These are phyloP conservation scores for Nesogale talazaci DNA, from an alignment of 2,113 vertebrate species.

Conservation along the genomic window DNA sequence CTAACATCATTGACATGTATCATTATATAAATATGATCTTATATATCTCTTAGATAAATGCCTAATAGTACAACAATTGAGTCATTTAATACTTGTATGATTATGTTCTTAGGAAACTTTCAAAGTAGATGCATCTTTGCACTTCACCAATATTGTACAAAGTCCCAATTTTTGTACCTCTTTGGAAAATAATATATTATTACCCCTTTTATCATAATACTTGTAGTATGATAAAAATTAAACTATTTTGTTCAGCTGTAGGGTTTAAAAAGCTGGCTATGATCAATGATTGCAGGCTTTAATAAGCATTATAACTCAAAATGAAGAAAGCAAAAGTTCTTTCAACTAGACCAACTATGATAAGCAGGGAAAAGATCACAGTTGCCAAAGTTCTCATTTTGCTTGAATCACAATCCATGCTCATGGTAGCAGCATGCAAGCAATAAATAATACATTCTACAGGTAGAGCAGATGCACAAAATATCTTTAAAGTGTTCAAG, in stretches of 20 bases:
- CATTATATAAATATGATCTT: not conserved
- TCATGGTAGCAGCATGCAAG: too few species aligned
- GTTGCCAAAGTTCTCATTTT: too few species aligned
- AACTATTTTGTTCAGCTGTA: not conserved
- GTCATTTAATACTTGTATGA: not conserved
- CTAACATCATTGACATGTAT: not conserved
- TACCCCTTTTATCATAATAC: not conserved
- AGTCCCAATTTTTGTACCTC: not conserved
- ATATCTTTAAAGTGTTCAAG: too few species aligned
- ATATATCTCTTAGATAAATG: not conserved
- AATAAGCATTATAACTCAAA: too few species aligned
- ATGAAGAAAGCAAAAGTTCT: too few species aligned
- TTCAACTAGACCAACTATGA: too few species aligned
- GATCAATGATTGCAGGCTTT: too few species aligned
- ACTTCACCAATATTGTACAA: not conserved
- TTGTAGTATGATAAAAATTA: not conserved
- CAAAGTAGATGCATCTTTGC: not conserved
- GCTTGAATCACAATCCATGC: too few species aligned
- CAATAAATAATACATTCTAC: too few species aligned
- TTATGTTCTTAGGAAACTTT: not conserved
- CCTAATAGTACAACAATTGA: not conserved
- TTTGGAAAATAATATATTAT: not conserved
- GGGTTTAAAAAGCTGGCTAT: too few species aligned
- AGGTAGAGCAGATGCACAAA: too few species aligned
- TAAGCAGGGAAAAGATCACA: too few species aligned